phyloP scores from a whole-genome alignment of 2,113 vertebrate species.

The Neopipo cinnamomea region DNA sequence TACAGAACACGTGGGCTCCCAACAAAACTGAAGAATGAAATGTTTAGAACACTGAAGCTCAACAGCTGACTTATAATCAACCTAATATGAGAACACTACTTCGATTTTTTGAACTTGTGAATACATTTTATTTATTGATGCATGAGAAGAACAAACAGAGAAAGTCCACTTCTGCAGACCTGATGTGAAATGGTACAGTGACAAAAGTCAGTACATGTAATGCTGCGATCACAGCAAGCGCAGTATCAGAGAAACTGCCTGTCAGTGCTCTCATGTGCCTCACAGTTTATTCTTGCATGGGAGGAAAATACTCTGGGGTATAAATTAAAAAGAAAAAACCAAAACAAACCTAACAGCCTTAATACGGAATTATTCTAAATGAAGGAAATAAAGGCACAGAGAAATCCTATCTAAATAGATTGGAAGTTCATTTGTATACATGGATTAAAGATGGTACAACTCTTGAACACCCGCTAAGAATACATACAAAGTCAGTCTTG shows the following conservation, averaged over 20 bases:
- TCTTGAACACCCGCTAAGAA: not conserved
- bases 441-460: conserved; percentile 14
- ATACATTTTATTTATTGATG: conserved; percentile 49
- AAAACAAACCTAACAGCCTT: not conserved
- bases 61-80: conserved; percentile 67
- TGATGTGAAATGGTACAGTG: not conserved
- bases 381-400: not conserved
- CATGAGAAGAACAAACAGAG: conserved; percentile 47
- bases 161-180: conserved; percentile 34
- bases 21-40: conserved; percentile 76
- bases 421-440: not conserved
- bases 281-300: not conserved
- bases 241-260: not conserved
- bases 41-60: conserved; percentile 66
- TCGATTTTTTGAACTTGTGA: conserved; percentile 10
- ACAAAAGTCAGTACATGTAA: not conserved
- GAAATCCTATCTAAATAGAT: not conserved
- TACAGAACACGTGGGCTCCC: conserved; percentile 73
- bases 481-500: not conserved
- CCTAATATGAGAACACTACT: conserved; percentile 53
- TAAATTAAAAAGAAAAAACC: not conserved
- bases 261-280: not conserved
- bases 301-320: not conserved
- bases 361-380: not conserved
- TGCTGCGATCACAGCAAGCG: not conserved